phyloP scores from a whole-genome alignment of 1,140 invertebrate species.

The Panagrolaimus sp. region DNA sequence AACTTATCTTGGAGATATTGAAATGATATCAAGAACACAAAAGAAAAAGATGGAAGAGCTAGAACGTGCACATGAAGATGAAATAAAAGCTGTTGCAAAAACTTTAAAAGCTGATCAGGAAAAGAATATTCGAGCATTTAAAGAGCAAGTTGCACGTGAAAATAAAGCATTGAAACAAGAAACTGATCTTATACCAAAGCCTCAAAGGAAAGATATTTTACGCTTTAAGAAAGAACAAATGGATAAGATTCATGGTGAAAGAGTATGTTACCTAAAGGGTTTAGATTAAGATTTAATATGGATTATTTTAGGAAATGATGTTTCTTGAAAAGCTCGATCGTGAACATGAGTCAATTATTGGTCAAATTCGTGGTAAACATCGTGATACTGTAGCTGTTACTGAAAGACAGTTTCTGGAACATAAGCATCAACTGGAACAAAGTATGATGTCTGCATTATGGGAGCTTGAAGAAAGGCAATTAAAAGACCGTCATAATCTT shows the following conservation, averaged over 20 bases:
- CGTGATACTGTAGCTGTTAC: conserved; percentile 84
- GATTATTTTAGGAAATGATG: conserved; percentile 28
- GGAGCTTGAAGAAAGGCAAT: conserved; percentile 92
- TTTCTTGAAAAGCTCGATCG: conserved; percentile 32
- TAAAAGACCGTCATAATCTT: conserved; percentile 91
- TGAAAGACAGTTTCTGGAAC: conserved; percentile 89
- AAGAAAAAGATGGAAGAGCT: conserved; percentile 83
- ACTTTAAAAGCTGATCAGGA: conserved; percentile 74
- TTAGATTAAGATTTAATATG: not conserved
- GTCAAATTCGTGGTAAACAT: conserved; percentile 77
- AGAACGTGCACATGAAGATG: conserved; percentile 81
- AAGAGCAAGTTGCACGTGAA: conserved; percentile 86
- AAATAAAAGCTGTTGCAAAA: conserved; percentile 74
- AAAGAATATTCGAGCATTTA: conserved; percentile 72
- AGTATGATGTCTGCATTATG: conserved; percentile 77
- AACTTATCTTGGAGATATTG: conserved; percentile 82
- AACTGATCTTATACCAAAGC: conserved; percentile 83
- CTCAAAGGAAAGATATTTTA: conserved; percentile 80
- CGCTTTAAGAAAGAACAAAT: conserved; percentile 74
- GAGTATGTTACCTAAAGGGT: conserved; percentile 21
- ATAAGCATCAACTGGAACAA: conserved; percentile 77
- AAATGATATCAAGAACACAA: conserved; percentile 77
- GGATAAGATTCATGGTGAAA: conserved; percentile 77
- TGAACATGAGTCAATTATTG: conserved; percentile 20
- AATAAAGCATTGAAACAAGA: conserved; percentile 85